Percentiles rank a stretch among this genome's conserved stretches.
Evolutionary conservation across 2,888 invertebrate species (phyloP).

Genomic region (Ichneumon xanthorius): DNA sequence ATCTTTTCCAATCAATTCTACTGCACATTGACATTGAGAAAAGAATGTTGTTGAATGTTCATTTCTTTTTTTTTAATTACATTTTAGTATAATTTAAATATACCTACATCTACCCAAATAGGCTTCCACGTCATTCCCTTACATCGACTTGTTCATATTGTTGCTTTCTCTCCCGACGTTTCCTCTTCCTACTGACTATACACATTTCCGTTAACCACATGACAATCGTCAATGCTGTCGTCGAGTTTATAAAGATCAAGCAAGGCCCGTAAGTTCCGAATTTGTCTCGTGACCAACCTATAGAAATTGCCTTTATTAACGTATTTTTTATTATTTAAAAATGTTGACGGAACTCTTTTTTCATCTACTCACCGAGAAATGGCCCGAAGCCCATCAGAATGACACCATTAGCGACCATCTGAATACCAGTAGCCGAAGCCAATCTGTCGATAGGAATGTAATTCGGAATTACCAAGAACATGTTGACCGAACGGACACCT

Average conservation of each 20-base stretch:
- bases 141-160: constrained; percentile 50
- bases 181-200: constrained; percentile 65
- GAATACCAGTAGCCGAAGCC: constrained; percentile 89
- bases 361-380: constrained; percentile 86
- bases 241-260: constrained; percentile 87
- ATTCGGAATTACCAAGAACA: constrained; percentile 89
- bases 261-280: constrained; percentile 88
- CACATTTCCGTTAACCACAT: constrained; percentile 87
- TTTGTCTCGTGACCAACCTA: constrained; percentile 88
- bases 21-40: neutral
- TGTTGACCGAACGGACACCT: constrained; percentile 90
- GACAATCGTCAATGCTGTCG: constrained; percentile 87
- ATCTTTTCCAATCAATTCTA: constrained; percentile 24
- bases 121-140: constrained; percentile 44
- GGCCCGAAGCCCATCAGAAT: constrained; percentile 88
- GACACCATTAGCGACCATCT: constrained; percentile 89
- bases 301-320: neutral
- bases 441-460: constrained; percentile 89
- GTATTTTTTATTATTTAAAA: neutral
- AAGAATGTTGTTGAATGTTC: neutral
- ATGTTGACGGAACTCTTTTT: neutral
- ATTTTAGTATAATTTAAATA: constrained; percentile 34
- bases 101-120: constrained; percentile 17
- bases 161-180: constrained; percentile 39
- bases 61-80: neutral